A percentile compares a stretch with the other conserved stretches of the same genome.
Evolutionary conservation across 2,888 invertebrate genomes (phyloP).

Genomic region (Dolichomitus sp.): DNA sequence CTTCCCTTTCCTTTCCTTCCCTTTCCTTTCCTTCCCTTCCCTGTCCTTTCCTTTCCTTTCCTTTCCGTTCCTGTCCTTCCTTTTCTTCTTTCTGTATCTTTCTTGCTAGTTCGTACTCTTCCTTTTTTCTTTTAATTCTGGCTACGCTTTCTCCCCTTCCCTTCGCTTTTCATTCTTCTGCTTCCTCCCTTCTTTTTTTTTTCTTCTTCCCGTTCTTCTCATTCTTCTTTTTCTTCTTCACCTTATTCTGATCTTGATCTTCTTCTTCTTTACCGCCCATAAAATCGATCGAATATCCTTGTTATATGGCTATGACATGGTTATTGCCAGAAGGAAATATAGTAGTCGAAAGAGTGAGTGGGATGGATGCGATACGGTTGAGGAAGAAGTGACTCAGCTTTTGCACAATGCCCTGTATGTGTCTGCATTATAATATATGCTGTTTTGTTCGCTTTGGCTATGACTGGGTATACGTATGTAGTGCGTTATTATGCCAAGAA

Average conservation of each 20-base stretch:
- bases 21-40: no score
- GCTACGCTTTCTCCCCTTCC: no score
- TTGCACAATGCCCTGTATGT: conserved; percentile 66
- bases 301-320: conserved; percentile 12
- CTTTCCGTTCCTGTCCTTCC: no score
- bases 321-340: conserved; percentile 10
- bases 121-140: no score
- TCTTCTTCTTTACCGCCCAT: conserved; percentile 20
- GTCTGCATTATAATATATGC: background rate
- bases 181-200: no score
- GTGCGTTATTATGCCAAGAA: background rate
- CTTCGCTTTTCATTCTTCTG: no score
- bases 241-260: conserved; percentile 9
- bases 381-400: conserved; percentile 74
- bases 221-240: background rate
- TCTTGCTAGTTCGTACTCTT: no score
- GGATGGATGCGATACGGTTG: background rate
- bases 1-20: no score
- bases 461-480: background rate
- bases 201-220: background rate
- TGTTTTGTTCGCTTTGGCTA: background rate
- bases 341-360: background rate
- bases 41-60: no score
- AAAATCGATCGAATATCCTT: conserved; percentile 20
- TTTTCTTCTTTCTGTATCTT: no score